Evolutionary conservation across 2,113 vertebrate species (phyloP), one percentile per base, ranked within the genome.

Genomic region (Entelurus aequoreus): DNA sequence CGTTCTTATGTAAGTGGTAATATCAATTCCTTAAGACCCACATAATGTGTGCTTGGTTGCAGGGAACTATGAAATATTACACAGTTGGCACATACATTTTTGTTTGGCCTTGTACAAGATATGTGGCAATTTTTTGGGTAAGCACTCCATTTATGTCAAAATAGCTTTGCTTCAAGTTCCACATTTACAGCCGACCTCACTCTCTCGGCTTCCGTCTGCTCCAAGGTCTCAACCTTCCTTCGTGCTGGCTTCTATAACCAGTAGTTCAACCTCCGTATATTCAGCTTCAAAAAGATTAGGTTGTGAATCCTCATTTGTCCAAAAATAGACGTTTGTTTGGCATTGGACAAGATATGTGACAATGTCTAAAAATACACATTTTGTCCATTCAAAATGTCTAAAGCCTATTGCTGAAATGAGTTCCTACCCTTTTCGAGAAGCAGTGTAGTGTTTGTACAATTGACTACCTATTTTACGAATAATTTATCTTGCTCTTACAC

Each of bases 31-130:
- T 66, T 35, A 21, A 63, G 71, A 73, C 66, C 60, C 63, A 70
- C 63, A 76, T 62, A 76, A 50, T 67, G 64, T 75, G 81, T 77
- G 84, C 85, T 89, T 87, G 77, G 78, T 71, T 68, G 55, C 54
- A 54, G 21, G 48, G 44, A 71, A 70, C 52, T 71, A 64, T 72
- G 54, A 78, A 74, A 86, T 69, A 66, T 79, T 72, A 57, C 48
- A 69, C 50, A 68, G 54, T 71, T 72, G 55, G 54, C 51, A 60
- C 46, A 69, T 58, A 19, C 66, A 66, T 66, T 56, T 68, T 68
- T 36, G 44, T 65, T 77, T 68, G 76, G 56, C 54, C 69, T 78
- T 68, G 62, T 65, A 61, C 72, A 68, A 76, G 56, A 69, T 46
- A 56, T 48, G 36, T n/a, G 40, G 44, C 49, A 46, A 44, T 9